phyloP scores from a whole-genome alignment of 1,140 invertebrate species.

The Sinella curviseta region DNA sequence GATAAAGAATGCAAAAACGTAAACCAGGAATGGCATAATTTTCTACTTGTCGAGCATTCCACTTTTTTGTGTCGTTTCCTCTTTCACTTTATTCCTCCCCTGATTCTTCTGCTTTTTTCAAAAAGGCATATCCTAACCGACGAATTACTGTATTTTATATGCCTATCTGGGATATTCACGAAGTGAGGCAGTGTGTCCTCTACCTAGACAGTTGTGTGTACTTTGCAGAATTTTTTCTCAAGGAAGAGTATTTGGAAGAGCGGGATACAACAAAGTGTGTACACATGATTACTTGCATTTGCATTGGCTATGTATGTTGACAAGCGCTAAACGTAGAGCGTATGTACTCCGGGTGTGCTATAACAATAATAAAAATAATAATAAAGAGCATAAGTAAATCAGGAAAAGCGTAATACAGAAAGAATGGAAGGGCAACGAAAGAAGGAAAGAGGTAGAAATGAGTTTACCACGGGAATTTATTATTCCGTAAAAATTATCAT shows the following conservation, averaged over 20 bases:
- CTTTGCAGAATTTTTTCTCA: background rate
- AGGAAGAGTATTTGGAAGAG: too few species aligned
- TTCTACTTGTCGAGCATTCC: constrained; percentile 47
- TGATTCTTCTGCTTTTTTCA: background rate
- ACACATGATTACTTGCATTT: too few species aligned
- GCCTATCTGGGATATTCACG: too few species aligned
- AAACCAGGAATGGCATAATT: constrained; percentile 45
- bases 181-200: background rate
- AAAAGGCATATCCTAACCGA: too few species aligned
- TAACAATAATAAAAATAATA: too few species aligned
- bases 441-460: constrained; percentile 31
- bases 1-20: constrained; percentile 44
- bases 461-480: constrained; percentile 50
- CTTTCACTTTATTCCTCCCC: background rate
- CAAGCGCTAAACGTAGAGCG: too few species aligned
- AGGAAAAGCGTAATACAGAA: background rate
- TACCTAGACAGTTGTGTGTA: background rate
- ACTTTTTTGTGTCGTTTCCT: constrained; percentile 33
- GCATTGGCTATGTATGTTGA: too few species aligned
- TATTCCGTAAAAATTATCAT: constrained; percentile 51
- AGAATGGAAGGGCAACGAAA: background rate
- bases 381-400: background rate
- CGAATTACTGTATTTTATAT: too few species aligned
- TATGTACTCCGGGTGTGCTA: too few species aligned
- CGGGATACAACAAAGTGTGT: too few species aligned